Conservation (phyloP, 1,140 invertebrate species). For the Scylla paramamosain region DNA sequence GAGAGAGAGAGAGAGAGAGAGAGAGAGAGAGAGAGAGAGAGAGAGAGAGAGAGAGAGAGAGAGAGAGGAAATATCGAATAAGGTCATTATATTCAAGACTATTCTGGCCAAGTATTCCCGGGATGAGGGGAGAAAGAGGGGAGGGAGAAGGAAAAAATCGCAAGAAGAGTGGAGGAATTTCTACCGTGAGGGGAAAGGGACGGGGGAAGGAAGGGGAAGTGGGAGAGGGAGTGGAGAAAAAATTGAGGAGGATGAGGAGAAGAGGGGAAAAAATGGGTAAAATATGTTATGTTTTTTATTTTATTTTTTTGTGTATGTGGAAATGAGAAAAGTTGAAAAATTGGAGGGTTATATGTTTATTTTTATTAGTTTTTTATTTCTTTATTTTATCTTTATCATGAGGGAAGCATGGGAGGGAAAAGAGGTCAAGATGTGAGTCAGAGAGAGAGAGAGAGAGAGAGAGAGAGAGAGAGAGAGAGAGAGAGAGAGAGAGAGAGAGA, state of each 20-base stretch:
- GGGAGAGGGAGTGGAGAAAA: neutral
- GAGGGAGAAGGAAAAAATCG: no score
- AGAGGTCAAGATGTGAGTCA: neutral
- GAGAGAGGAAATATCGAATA: neutral
- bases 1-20: neutral
- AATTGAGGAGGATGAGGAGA: neutral
- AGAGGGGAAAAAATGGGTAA: neutral
- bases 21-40: neutral
- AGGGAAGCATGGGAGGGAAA: neutral
- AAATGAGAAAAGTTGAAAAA: no score
- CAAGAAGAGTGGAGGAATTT: no score
- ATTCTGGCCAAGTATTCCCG: no score
- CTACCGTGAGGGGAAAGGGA: neutral
- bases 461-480: conserved; percentile 40
- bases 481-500: conserved; percentile 43
- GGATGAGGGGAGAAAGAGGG: no score
- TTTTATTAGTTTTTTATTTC: neutral
- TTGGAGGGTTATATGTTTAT: neutral
- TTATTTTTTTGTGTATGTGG: neutral
- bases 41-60: neutral
- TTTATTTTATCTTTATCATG: neutral
- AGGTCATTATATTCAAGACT: no score
- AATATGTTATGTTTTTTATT: neutral
- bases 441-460: neutral
- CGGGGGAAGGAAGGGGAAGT: neutral